phyloP scores from a whole-genome alignment of 2,113 vertebrate species.

The Mus spicilegus region DNA sequence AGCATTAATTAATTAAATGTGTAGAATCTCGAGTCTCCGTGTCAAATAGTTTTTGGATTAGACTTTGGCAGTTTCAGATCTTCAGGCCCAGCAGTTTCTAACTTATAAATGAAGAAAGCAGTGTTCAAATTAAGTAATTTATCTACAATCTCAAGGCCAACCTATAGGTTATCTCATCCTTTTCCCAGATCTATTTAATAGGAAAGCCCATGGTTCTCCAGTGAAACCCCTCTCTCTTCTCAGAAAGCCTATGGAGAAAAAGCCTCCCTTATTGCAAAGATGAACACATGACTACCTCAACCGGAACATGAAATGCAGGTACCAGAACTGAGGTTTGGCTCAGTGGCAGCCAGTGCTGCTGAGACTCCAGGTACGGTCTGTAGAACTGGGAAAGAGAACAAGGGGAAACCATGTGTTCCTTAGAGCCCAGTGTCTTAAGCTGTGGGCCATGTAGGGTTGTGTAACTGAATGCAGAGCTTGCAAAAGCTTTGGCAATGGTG shows the following conservation, averaged over 20 bases:
- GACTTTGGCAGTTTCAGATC: background rate
- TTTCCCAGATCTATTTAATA: background rate
- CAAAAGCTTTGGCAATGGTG: background rate
- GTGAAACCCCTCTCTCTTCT: background rate
- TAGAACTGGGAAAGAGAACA: background rate
- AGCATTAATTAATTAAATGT: background rate
- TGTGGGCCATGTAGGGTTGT: background rate
- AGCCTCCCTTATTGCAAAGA: background rate
- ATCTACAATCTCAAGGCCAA: background rate
- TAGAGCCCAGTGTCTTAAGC: background rate
- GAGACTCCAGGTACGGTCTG: background rate
- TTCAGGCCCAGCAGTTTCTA: background rate
- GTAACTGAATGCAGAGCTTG: background rate
- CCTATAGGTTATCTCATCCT: background rate
- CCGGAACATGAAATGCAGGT: background rate
- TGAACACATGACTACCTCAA: background rate
- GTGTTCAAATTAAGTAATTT: background rate
- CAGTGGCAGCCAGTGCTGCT: background rate
- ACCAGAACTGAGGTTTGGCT: too few relatives aligned
- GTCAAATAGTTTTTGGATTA: conserved; percentile 13
- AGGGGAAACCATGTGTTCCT: background rate
- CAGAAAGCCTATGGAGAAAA: background rate
- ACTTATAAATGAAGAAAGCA: conserved; percentile 17
- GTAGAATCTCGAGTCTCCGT: background rate
- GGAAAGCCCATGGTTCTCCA: background rate